Evolutionary conservation across 2,888 invertebrate genomes (phyloP).

Genomic region (Drosophila demipolita): DNA sequence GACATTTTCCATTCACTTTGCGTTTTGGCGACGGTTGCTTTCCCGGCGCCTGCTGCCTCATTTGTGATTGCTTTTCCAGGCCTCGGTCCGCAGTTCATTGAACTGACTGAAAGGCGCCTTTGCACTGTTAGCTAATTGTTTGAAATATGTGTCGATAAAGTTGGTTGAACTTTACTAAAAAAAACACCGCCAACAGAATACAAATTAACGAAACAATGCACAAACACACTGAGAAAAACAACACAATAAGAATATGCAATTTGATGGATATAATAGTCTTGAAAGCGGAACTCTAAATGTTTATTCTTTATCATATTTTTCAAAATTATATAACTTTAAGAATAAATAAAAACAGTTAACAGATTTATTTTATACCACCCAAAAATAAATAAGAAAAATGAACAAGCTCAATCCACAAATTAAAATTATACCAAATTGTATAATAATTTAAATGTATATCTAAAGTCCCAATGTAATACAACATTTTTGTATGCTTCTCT

Average conservation of each 20-base stretch:
- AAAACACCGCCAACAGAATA: slow-evolving; percentile 54
- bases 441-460: background rate
- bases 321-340: background rate
- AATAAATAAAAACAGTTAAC: background rate
- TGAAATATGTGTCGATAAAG: slow-evolving; percentile 50
- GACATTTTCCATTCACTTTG: slow-evolving; percentile 80
- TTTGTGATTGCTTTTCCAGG: slow-evolving; percentile 56
- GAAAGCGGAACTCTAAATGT: background rate
- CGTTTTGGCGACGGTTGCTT: slow-evolving; percentile 67
- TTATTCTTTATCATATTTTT: background rate
- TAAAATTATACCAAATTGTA: background rate
- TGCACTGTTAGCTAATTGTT: slow-evolving; percentile 64
- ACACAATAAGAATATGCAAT: too few relatives aligned
- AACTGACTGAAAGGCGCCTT: slow-evolving; percentile 35
- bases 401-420: background rate
- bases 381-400: background rate
- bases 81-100: slow-evolving; percentile 41
- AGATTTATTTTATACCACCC: background rate
- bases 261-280: background rate
- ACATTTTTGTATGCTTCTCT: background rate
- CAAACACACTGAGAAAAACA: background rate
- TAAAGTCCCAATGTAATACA: background rate
- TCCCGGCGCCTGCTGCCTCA: slow-evolving; percentile 59
- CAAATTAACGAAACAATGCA: slow-evolving; percentile 27
- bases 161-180: slow-evolving; percentile 61